phyloP scores from a whole-genome alignment of 2,888 invertebrate genomes.

The Zygaena filipendulae region DNA sequence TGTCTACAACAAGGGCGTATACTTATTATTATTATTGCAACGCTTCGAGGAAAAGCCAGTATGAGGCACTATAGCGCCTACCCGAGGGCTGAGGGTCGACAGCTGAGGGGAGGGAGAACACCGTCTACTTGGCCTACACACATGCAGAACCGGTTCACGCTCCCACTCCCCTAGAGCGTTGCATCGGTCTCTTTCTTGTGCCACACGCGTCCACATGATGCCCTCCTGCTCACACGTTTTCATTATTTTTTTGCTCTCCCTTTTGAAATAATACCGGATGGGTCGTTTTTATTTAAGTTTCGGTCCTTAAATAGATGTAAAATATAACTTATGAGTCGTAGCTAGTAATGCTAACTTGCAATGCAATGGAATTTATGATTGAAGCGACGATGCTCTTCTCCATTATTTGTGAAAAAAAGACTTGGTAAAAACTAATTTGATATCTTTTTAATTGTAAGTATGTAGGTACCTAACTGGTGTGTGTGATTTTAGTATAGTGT shows the following conservation, averaged over 20 bases:
- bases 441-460: no score
- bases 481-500: no score
- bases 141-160: conserved; percentile 65
- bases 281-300: conserved; percentile 51
- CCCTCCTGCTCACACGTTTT: conserved; percentile 55
- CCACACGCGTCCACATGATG: conserved; percentile 50
- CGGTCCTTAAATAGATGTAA: conserved; percentile 40
- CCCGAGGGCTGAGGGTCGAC: conserved; percentile 40
- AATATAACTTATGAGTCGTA: conserved; percentile 6
- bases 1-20: conserved; percentile 18
- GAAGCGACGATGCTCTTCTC: no score
- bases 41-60: conserved; percentile 53
- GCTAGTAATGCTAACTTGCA: no score
- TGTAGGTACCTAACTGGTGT: no score
- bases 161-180: conserved; percentile 56
- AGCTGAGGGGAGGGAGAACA: conserved; percentile 54
- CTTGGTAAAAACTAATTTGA: no score
- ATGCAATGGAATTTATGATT: no score
- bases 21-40: conserved; percentile 53
- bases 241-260: conserved; percentile 63
- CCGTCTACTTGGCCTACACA: conserved; percentile 53
- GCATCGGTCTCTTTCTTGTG: conserved; percentile 42
- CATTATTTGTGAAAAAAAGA: no score
- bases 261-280: conserved; percentile 58
- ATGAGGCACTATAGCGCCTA: conserved; percentile 40